Base-by-base conservation (phyloP, 1,140 invertebrate species). In the Hyles euphorbiae region DNA sequence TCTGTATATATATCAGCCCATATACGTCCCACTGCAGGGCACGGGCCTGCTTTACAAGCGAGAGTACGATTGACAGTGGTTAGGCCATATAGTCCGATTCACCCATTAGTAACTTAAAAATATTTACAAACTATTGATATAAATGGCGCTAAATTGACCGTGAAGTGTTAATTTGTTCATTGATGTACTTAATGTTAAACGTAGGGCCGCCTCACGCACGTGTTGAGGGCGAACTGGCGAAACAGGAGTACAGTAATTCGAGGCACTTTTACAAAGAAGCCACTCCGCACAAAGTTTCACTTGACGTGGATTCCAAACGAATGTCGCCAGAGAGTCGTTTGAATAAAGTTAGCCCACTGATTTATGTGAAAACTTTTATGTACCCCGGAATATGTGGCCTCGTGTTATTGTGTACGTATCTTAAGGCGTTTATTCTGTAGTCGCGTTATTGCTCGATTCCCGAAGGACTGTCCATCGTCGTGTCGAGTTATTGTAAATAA, bases 281-380 rank as follows among this genome's bases (percentile, higher is more conserved):
- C 61, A 71, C 74, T 69, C 60, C 65, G 59, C 70, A 67, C 61
- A 72, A 82, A 86, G 68, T 83, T 83, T 78, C 60, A 70, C 72
- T 78, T 83, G 76, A 83, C 70, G 78, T 65, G 68, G 73, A 78
- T 69, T 78, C 72, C 72, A 72, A 83, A 86, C 81, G 74, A 80
- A 70, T 83, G 81, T 86, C 81, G 76, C 80, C 70, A 72, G 81
- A 83, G 81, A 83, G 83, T 83, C 83, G 80, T 86, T 86, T 83
- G 83, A 83, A 86, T 83, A 83, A 83, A 86, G 81, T 86, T 86
- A 81, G 70, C 59, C 61, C 62, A 76, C 79, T 86, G 83, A 83
- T 86, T 83, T 83, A 86, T 86, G 81, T 78, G 73, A 59, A 83
- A 86, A 86, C 75, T 86, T 86, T 60, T 53, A 61, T 53, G 66